Base-by-base conservation (phyloP, 2,888 invertebrate species). In the Dasypolia templi region DNA sequence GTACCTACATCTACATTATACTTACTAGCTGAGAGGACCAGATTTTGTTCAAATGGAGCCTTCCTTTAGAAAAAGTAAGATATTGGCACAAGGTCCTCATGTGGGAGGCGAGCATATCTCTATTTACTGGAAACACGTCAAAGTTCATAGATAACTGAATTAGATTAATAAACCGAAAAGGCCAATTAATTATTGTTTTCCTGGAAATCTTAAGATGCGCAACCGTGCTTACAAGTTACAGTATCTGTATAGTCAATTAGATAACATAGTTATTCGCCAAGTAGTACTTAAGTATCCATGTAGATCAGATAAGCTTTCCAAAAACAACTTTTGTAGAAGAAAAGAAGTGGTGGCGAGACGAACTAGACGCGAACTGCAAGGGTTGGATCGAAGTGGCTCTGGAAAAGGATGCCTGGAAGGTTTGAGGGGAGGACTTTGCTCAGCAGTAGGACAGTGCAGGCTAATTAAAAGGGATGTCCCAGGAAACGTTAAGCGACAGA, bases 131-230 rank as follows among this genome's bases (percentile, higher is more conserved):
- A 58, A 56, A 75, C 73, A 72, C 44, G 77, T 66, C 86, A 78
- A 75, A 78, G 75, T 83, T 86, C 81, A 82, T 66, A 80, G 81
- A 77, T 79, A 75, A 76, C 71, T 77, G 77, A 82, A 73, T 85
- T 67, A 77, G 77, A 80, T 75, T 70, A 83, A 64, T 83, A 64
- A 79, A 73, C 19, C 62, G 14, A 66, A 58, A 84, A 55, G 22
- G 49, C 29, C 53, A 59, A 80, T 73, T 3, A 51, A 61, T 84
- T n/a, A 83, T 51, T 42, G 35, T 29, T 79, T 79, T 79, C 81
- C 49, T 26, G 51, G 81, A 59, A 84, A 80, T 83, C 49, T 64
- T 75, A 17, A 42, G 56, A 64, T 56, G 42, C 29, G 46, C 9
- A 51, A 42, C 29, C 17, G 7, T n/a, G 3, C 26, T 51, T 26